Base-by-base conservation (phyloP, 2,888 invertebrate species). In the Orthonychiurus folsomi region DNA sequence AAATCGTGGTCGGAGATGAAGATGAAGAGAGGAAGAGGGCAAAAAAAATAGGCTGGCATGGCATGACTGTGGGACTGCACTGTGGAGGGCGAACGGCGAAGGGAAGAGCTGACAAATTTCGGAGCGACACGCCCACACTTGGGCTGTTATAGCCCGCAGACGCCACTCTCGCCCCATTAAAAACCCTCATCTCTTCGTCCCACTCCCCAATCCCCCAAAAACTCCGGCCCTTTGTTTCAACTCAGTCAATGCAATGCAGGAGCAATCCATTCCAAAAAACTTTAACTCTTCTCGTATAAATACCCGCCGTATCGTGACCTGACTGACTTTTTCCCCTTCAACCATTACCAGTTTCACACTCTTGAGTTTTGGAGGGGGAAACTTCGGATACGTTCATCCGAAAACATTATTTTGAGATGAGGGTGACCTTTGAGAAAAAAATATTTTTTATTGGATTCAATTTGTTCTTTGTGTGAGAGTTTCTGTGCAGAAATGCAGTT, bases 51-150 rank as follows among this genome's bases (percentile, higher is more conserved):
- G 15, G 5, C 37, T 37, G 37, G 5, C 37, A 5, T 37, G 5
- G 9, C n/a, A 52, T 15, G 9, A 5, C 24, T 56, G 9, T 18
- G 3, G 9, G 5, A 3, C 5, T 56, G 5, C 24, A 3, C 56
- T 3, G n/a, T 23, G n/a, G 9, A 21, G 56, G 5, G 12, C 24
- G 28, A 68, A 67, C 68, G 68, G 66, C 63, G 64, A 66, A 67
- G 59, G 63, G 61, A 67, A 69, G 68, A 69, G 70, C 70, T 72
- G 70, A 72, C 72, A 72, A 72, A 72, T 72, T 72, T 71, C 72
- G 69, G 67, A 62, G 66, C 60, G 72, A 72, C 70, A 72, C 72
- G 72, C 72, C 72, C 70, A 71, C 70, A 69, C 69, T 72, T 69
- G 66, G 66, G 69, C 69, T 70, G 68, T 69, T 69, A 69, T 66